phyloP scores from a whole-genome alignment of 1,140 invertebrate genomes.

The Archegozetes longisetosus region DNA sequence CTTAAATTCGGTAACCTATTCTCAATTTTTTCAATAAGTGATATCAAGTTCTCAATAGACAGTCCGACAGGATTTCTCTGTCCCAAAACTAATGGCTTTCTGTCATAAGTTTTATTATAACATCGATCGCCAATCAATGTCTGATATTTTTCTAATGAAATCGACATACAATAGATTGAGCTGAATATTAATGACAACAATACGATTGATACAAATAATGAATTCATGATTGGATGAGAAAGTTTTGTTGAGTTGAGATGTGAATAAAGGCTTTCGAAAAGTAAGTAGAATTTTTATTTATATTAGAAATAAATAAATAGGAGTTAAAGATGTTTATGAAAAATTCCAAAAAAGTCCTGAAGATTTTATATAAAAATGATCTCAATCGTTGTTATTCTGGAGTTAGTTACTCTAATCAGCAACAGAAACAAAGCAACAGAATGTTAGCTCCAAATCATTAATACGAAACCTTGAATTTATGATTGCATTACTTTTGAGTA shows the following conservation, averaged over 20 bases:
- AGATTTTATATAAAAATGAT: too few species aligned
- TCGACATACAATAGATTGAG: not conserved
- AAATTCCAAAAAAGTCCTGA: too few species aligned
- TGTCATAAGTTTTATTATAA: not conserved
- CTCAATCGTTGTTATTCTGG: too few species aligned
- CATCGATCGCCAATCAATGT: not conserved
- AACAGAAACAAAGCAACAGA: too few species aligned
- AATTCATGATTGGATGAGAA: not conserved
- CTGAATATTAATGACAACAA: not conserved
- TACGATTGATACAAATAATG: not conserved
- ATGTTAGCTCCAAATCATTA: too few species aligned
- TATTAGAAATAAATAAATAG: too few species aligned
- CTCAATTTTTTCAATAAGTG: slow-evolving; percentile 10
- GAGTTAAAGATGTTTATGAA: too few species aligned
- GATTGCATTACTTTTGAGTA: too few species aligned
- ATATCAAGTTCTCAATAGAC: slow-evolving; percentile 10
- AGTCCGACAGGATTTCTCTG: slow-evolving; percentile 7
- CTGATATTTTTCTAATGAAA: not conserved
- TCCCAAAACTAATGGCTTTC: not conserved
- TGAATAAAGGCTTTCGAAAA: too few species aligned
- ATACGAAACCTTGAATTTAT: too few species aligned
- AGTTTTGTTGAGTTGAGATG: not conserved
- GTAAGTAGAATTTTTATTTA: too few species aligned
- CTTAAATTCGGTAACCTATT: not conserved
- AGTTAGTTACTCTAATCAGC: too few species aligned